Base-by-base conservation (phyloP, 2,888 invertebrate genomes). In the Hymenopus coronatus region DNA sequence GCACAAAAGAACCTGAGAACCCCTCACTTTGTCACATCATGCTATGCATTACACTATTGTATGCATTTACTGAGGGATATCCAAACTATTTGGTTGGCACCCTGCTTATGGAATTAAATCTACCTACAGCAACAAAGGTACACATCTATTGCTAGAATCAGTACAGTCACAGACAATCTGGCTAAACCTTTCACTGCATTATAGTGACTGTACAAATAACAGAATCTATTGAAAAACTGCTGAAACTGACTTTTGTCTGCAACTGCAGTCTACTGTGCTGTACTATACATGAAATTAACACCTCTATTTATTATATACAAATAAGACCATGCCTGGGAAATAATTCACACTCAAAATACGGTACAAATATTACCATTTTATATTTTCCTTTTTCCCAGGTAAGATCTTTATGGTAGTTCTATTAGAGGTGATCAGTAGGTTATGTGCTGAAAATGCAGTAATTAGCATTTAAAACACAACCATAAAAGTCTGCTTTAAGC, bases 391-490 rank as follows among this genome's bases (percentile, higher is more conserved):
- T 89, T 90, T 90, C 89, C 90, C 90, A 90, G 89, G 88, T 88
- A 88, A 89, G 89, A 90, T 90, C 89, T 89, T 90, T 89, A 87
- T 86, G 33, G 89, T 87, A 87, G 89, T 86, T 88, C 88, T 86
- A 88, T 88, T 88, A 88, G 85, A 89, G 89, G 88, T 89, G 90
- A 85, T 88, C 89, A 86, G 90, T 86, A 87, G 90, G 81, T 88
- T 86, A 90, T 89, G 88, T 89, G 90, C 90, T 90, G 90, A 90
- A 90, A 90, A 90, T 88, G 90, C 88, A 90, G 90, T 89, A 90
- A 90, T 90, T 89, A 85, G 81, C 84, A 89, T 89, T 89, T 88
- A 88, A 88, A 84, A 88, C 84, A 88, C 85, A 88, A 84, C 83
- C 88, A 46, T 70, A 46, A 20, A 87, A 82, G 25, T 81, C 20